These are phyloP conservation scores for Pagrus major DNA, from an alignment of 2,113 vertebrate species.

Conservation along the genomic window DNA sequence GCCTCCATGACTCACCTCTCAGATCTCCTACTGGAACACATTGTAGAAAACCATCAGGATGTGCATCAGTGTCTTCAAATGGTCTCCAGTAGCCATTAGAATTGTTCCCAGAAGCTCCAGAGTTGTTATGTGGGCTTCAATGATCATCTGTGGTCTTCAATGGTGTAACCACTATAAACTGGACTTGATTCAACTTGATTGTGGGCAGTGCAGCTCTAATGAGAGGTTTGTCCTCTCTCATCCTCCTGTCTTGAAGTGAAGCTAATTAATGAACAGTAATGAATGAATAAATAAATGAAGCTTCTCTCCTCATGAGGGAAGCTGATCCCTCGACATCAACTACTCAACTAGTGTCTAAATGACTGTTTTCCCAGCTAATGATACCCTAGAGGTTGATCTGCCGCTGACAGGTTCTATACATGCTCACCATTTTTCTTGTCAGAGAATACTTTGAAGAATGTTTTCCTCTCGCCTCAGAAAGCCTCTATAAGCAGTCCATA, in stretches of 20 bases:
- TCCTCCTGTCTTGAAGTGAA: not conserved
- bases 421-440: slow-evolving; percentile 68
- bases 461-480: slow-evolving; percentile 44
- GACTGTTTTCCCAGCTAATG: slow-evolving; percentile 65
- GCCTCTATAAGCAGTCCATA: slow-evolving; percentile 55
- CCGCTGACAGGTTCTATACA: slow-evolving; percentile 38
- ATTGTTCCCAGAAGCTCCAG: slow-evolving; percentile 1
- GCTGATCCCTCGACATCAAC: slow-evolving; percentile 12
- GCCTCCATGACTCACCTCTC: slow-evolving; percentile 38
- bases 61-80: slow-evolving; percentile 22
- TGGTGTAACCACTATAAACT: not conserved
- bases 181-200: not conserved
- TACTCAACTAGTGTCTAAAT: slow-evolving; percentile 15
- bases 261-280: slow-evolving; percentile 8
- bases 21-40: slow-evolving; percentile 13
- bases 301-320: slow-evolving; percentile 3
- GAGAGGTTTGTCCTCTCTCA: not conserved
- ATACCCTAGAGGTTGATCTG: slow-evolving; percentile 47
- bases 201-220: not conserved
- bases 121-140: not conserved
- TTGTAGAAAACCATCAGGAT: slow-evolving; percentile 28
- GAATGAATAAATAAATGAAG: not conserved
- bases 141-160: not conserved
- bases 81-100: not conserved
- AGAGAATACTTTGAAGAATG: slow-evolving; percentile 68